A percentile compares a stretch with the other conserved stretches of the same genome.
Evolutionary conservation across 2,888 invertebrate species (phyloP).

Genomic region (Pilophorus perplexus): DNA sequence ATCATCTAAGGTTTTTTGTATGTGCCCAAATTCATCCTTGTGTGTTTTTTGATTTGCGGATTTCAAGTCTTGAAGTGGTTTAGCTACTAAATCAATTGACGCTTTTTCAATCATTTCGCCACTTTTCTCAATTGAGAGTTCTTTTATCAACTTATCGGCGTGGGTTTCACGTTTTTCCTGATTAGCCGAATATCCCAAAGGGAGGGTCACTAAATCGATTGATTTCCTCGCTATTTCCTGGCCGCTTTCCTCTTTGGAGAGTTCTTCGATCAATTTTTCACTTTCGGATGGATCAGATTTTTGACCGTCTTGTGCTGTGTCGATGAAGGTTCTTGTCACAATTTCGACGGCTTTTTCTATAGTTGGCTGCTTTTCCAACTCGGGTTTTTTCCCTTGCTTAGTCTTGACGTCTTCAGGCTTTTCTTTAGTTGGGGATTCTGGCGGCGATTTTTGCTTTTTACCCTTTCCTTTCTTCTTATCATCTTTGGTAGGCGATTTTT

Average conservation of each 20-base stretch:
- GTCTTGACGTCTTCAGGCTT: neutral
- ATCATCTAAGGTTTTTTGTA: conserved; percentile 30
- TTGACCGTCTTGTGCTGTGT: conserved; percentile 1
- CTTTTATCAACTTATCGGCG: neutral
- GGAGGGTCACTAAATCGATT: conserved; percentile 4
- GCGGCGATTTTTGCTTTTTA: conserved; percentile 1
- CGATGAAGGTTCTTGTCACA: neutral
- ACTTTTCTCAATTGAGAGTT: conserved; percentile 8
- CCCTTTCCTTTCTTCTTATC: conserved; percentile 9
- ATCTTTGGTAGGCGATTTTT: neutral
- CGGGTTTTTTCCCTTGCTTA: neutral
- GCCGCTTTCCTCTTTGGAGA: conserved; percentile 13
- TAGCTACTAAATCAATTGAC: conserved; percentile 3
- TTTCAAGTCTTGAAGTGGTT: neutral
- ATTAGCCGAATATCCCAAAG: neutral
- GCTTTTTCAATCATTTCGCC: neutral
- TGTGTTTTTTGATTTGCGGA: neutral
- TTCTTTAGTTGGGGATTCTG: neutral
- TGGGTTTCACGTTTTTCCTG: neutral
- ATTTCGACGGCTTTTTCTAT: conserved; percentile 8
- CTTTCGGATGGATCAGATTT: neutral
- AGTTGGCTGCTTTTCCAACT: neutral
- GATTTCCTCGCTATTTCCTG: neutral
- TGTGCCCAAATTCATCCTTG: conserved; percentile 20
- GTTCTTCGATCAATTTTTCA: conserved; percentile 7